A percentile compares a stretch with the other conserved stretches of the same genome.
phyloP scores from a whole-genome alignment of 1,140 invertebrate species.

The Babylonia areolata region DNA sequence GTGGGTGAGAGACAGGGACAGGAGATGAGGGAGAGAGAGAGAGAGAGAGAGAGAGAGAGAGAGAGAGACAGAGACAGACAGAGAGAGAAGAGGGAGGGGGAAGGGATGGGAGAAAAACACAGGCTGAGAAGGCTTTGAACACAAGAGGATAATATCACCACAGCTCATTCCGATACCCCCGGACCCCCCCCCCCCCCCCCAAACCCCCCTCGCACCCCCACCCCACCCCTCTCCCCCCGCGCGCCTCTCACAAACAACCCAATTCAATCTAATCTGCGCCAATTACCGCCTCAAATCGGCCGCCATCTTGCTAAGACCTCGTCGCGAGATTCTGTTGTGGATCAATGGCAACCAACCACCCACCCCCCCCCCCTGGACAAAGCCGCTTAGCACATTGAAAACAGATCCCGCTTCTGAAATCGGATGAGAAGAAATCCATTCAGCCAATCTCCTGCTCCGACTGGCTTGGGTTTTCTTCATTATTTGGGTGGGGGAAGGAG shows the following conservation, averaged over 20 bases:
- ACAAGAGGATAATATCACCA: not conserved
- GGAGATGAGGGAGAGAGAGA: not conserved
- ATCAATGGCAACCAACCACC: not conserved
- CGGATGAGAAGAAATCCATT: constrained; percentile 2
- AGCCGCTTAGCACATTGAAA: not conserved
- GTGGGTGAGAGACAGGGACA: not conserved
- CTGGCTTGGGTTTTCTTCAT: not conserved
- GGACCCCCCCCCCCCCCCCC: too few species aligned
- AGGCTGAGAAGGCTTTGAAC: not conserved
- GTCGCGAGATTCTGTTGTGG: not conserved
- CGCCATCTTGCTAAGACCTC: constrained; percentile 6
- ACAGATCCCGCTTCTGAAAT: not conserved
- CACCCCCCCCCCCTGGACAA: too few species aligned
- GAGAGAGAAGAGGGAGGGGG: too few species aligned
- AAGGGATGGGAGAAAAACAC: not conserved
- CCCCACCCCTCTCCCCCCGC: too few species aligned
- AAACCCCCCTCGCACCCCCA: too few species aligned
- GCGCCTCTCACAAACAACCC: not conserved
- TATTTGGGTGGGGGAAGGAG: not conserved
- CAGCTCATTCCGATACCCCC: constrained; percentile 10
- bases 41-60: not conserved
- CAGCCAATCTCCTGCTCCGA: not conserved
- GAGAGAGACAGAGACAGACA: too few species aligned
- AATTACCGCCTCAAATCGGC: not conserved
- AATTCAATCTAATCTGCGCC: constrained; percentile 11